These are phyloP conservation scores for Melospiza melodia DNA, from an alignment of 2,113 vertebrate genomes.

Conservation along the genomic window DNA sequence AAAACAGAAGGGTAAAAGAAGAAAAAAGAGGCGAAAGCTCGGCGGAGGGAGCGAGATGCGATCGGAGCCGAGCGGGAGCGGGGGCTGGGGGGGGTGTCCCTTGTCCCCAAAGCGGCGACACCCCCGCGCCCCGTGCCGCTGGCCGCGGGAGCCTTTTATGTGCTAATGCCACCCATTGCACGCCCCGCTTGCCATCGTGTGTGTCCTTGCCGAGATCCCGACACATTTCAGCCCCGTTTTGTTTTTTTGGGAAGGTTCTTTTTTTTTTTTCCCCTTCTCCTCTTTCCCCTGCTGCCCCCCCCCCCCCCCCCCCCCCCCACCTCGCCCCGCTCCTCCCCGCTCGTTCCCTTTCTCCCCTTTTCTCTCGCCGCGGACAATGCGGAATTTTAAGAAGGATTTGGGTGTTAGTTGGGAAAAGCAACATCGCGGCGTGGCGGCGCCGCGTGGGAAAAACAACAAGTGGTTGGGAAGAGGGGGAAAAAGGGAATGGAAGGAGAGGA, in stretches of 20 bases:
- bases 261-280: too few species aligned
- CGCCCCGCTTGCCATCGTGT: constrained; percentile 79
- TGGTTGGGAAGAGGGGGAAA: not conserved
- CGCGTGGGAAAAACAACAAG: constrained; percentile 64
- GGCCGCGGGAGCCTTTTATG: constrained; percentile 88
- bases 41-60: not conserved
- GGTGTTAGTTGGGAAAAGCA: not conserved
- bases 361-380: constrained; percentile 71
- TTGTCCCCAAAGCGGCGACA: constrained; percentile 69
- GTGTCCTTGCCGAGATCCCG: constrained; percentile 77
- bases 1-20: not conserved
- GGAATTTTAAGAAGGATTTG: constrained; percentile 75
- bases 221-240: constrained; percentile 52
- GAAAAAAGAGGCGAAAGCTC: not conserved
- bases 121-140: constrained; percentile 77
- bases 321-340: not conserved
- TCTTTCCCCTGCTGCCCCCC: too few species aligned
- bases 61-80: not conserved
- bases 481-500: not conserved
- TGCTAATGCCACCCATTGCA: constrained; percentile 91
- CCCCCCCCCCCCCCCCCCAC: too few species aligned
- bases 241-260: not conserved
- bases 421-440: not conserved
- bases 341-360: not conserved
- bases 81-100: not conserved